A percentile compares a stretch with the other conserved stretches of the same genome.
Conservation (phyloP, 1,140 invertebrate genomes). For the Conus betulinus region DNA sequence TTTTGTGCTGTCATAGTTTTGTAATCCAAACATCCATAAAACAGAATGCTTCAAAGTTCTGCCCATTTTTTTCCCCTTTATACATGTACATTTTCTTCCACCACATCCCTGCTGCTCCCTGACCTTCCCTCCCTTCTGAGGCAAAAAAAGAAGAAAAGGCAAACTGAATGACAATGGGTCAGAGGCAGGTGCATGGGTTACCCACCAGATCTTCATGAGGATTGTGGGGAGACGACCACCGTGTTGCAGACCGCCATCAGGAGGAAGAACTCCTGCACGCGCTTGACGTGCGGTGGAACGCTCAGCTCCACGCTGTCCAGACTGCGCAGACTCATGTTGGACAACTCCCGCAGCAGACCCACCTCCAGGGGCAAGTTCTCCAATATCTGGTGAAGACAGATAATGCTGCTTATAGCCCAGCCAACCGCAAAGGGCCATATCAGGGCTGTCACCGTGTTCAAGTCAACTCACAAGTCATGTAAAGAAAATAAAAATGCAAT, state of each 20-base stretch:
- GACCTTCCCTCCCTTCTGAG: background rate
- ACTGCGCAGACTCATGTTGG: slow-evolving; percentile 64
- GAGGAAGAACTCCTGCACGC: slow-evolving; percentile 93
- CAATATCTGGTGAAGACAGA: slow-evolving; percentile 51
- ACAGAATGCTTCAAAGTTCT: too few species aligned
- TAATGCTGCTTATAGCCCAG: too few species aligned
- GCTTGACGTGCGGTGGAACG: slow-evolving; percentile 69
- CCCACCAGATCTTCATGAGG: slow-evolving; percentile 87
- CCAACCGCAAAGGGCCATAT: too few species aligned
- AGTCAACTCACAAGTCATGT: too few species aligned
- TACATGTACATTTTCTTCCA: too few species aligned
- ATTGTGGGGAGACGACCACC: slow-evolving; percentile 89
- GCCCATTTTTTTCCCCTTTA: too few species aligned
- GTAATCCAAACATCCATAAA: too few species aligned
- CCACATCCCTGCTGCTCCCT: too few species aligned
- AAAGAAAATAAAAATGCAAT: too few species aligned
- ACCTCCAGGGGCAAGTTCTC: slow-evolving; percentile 66
- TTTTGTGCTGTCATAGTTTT: too few species aligned
- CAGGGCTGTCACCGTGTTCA: too few species aligned
- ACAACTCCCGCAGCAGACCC: slow-evolving; percentile 63
- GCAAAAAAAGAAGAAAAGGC: slow-evolving; percentile 4
- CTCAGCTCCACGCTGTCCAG: slow-evolving; percentile 62
- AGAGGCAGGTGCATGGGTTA: background rate
- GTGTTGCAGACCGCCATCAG: slow-evolving; percentile 97
- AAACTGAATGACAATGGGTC: background rate